These are phyloP conservation scores for Drosophila anceps DNA, from an alignment of 2,888 invertebrate species.

Conservation along the genomic window DNA sequence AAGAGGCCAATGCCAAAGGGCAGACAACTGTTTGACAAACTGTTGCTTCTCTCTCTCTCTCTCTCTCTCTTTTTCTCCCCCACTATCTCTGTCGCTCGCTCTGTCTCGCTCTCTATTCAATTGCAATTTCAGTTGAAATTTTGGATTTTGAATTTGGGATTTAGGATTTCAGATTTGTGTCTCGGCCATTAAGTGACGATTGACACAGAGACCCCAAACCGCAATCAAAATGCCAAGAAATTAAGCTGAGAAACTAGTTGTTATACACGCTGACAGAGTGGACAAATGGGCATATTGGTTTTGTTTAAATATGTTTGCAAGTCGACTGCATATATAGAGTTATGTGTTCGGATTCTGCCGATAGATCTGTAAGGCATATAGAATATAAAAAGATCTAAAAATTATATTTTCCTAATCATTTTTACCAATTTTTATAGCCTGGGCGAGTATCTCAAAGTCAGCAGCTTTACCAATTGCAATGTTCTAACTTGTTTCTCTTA, in stretches of 20 bases:
- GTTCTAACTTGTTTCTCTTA: not conserved
- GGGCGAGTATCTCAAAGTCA: not conserved
- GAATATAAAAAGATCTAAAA: not conserved
- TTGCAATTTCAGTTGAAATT: slow-evolving; percentile 34
- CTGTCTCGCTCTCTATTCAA: not conserved
- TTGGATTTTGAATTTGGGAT: slow-evolving; percentile 11
- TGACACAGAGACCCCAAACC: slow-evolving; percentile 59
- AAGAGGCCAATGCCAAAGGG: slow-evolving; percentile 58
- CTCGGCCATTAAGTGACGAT: slow-evolving; percentile 41
- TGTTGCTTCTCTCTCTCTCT: slow-evolving; percentile 41
- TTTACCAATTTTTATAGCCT: not conserved
- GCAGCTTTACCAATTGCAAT: not conserved
- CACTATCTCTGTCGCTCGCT: too few species aligned
- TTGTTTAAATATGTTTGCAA: not conserved
- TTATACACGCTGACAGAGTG: not conserved
- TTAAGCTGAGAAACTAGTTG: slow-evolving; percentile 41
- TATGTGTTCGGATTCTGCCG: not conserved
- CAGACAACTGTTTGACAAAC: slow-evolving; percentile 54
- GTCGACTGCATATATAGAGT: not conserved
- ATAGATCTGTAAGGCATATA: not conserved
- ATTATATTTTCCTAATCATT: not conserved
- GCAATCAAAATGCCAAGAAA: slow-evolving; percentile 14
- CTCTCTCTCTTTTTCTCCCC: slow-evolving; percentile 52
- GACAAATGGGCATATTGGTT: not conserved
- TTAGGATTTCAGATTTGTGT: slow-evolving; percentile 37